A percentile compares a stretch with the other conserved stretches of the same genome.
Evolutionary conservation across 2,113 vertebrate genomes (phyloP).

Genomic region (Gymnarchus niloticus): DNA sequence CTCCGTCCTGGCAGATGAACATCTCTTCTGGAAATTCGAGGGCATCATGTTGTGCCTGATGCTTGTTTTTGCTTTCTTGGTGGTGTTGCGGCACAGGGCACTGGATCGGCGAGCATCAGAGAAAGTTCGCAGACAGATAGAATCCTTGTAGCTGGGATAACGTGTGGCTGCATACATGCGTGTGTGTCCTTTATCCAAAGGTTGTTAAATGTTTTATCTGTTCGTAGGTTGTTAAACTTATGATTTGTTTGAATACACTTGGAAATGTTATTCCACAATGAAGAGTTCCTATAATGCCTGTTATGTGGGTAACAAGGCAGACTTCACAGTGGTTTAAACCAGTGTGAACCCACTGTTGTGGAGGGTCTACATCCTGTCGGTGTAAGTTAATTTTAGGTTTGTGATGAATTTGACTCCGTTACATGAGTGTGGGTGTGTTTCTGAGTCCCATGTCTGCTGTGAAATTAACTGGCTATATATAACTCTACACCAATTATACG

Average conservation of each 20-base stretch:
- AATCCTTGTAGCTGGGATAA: constrained; percentile 57
- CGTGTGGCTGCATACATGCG: background rate
- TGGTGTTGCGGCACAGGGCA: constrained; percentile 58
- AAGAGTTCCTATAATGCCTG: background rate
- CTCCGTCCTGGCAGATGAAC: constrained; percentile 54
- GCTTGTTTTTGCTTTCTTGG: constrained; percentile 53
- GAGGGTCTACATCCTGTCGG: background rate
- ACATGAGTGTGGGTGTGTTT: background rate
- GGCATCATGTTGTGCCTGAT: constrained; percentile 50
- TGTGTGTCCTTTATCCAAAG: background rate
- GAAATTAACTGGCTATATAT: background rate
- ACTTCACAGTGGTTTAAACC: background rate
- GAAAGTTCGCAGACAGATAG: constrained; percentile 70
- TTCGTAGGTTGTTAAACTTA: background rate
- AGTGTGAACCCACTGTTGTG: background rate
- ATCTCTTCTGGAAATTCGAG: constrained; percentile 67
- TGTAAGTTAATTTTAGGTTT: too few relatives aligned
- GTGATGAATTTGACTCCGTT: too few relatives aligned
- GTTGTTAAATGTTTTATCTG: background rate
- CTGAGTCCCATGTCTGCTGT: background rate
- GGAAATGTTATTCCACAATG: background rate
- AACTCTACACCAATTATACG: background rate
- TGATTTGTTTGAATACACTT: background rate
- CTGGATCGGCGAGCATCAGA: constrained; percentile 66
- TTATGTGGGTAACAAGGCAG: background rate